These are phyloP conservation scores for Turnix velox DNA, from an alignment of 2,113 vertebrate species.

Conservation along the genomic window DNA sequence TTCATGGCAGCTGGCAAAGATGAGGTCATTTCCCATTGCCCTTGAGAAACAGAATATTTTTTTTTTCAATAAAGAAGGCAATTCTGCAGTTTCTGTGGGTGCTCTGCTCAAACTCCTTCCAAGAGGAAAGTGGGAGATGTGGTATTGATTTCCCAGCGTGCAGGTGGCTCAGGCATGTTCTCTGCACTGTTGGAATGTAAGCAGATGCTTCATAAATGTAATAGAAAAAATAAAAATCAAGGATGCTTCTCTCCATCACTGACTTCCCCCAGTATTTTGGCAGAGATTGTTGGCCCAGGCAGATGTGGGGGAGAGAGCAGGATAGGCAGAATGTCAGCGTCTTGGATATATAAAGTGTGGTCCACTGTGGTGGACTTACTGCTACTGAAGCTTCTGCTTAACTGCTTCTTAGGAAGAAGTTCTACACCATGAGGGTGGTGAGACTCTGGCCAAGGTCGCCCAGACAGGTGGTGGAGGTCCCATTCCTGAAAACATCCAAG, in stretches of 20 bases:
- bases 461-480: no score
- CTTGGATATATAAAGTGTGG: not conserved
- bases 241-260: not conserved
- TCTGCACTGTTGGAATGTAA: not conserved
- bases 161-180: slow-evolving; percentile 1
- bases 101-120: not conserved
- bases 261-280: slow-evolving; percentile 11
- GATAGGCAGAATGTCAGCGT: not conserved
- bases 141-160: not conserved
- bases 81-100: not conserved
- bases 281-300: slow-evolving; percentile 1
- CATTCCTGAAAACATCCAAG: no score
- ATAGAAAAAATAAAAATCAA: not conserved
- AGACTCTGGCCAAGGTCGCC: no score
- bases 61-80: not conserved
- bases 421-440: no score
- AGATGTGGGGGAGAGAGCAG: not conserved
- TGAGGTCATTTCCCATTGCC: not conserved
- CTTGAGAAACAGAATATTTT: not conserved
- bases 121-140: not conserved
- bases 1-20: not conserved
- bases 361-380: not conserved
- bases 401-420: not conserved
- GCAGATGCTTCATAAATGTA: slow-evolving; percentile 3
- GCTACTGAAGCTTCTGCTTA: not conserved